These are phyloP conservation scores for Paguma larvata DNA, from an alignment of 2,797 vertebrate genomes.

Conservation along the genomic window DNA sequence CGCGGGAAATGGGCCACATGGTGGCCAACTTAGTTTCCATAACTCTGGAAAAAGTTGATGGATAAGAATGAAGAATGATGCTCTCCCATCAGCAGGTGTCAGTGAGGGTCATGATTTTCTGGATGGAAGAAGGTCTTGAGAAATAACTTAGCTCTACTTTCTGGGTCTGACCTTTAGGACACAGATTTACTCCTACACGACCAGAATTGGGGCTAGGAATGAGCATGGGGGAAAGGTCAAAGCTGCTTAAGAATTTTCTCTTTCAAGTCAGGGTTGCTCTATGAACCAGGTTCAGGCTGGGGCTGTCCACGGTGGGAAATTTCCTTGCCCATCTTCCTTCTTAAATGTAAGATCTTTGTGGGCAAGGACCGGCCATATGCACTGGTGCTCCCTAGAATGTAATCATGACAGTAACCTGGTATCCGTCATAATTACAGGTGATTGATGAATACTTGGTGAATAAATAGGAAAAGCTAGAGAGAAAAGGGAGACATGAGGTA, in stretches of 20 bases:
- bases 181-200: background rate
- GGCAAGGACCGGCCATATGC: background rate
- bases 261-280: background rate
- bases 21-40: background rate
- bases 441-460: background rate
- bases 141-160: background rate
- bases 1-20: background rate
- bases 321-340: background rate
- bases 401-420: background rate
- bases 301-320: background rate
- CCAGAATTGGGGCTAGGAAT: background rate
- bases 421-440: background rate
- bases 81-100: background rate
- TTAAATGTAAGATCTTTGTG: background rate
- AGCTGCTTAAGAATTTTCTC: background rate
- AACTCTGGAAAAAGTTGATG: background rate
- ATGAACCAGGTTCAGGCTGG: background rate
- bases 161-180: background rate
- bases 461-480: background rate
- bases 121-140: background rate
- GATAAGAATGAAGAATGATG: background rate
- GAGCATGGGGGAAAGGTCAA: background rate
- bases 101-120: background rate
- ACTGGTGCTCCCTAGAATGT: background rate
- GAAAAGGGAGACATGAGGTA: background rate